Evolutionary conservation across 2,113 vertebrate genomes (phyloP).

Genomic region (Regulus satrapa): DNA sequence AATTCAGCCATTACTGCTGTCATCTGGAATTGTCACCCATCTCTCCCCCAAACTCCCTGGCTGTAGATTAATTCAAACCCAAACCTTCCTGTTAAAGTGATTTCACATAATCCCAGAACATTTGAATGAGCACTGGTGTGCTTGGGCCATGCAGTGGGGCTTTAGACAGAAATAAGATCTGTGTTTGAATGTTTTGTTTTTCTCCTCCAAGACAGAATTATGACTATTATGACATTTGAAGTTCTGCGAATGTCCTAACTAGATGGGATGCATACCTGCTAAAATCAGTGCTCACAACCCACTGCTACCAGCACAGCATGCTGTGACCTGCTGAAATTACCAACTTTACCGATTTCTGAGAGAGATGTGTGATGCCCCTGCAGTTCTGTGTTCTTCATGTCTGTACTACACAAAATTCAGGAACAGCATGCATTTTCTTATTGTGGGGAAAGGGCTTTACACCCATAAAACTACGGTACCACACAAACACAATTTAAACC

Average conservation of each 20-base stretch:
- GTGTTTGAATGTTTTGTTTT: not conserved
- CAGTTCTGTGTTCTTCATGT: not conserved
- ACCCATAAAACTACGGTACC: not conserved
- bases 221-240: not conserved
- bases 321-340: not conserved
- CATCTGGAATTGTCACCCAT: not conserved
- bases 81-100: not conserved
- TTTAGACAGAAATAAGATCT: not conserved
- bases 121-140: not conserved
- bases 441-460: constrained; percentile 38
- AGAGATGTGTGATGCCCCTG: not conserved
- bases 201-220: not conserved
- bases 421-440: not conserved
- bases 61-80: not conserved
- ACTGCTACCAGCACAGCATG: not conserved
- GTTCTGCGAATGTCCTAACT: not conserved
- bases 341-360: not conserved
- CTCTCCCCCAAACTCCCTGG: not conserved
- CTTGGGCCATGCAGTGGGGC: not conserved
- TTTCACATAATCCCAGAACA: not conserved
- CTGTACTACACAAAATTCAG: not conserved
- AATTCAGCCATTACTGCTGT: not conserved
- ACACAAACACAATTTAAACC: constrained; percentile 44
- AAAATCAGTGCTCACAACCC: not conserved
- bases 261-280: not conserved